phyloP scores from a whole-genome alignment of 1,140 invertebrate species.

The Rhopalosiphum maidis region DNA sequence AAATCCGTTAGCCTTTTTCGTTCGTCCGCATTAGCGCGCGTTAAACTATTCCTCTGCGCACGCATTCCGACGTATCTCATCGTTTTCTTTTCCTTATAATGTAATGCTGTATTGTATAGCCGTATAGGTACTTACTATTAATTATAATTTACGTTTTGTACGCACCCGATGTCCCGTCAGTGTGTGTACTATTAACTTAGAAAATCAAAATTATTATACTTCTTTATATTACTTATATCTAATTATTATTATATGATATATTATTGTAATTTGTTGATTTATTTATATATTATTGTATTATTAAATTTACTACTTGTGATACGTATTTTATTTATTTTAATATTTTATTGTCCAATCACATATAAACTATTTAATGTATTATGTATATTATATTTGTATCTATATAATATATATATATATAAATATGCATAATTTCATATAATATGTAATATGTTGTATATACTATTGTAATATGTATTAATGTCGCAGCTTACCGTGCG shows the following conservation, averaged over 20 bases:
- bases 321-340: background rate
- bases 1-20: background rate
- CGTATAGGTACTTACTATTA: background rate
- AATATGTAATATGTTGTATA: background rate
- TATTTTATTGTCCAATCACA: background rate
- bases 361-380: background rate
- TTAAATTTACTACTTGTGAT: slow-evolving; percentile 34
- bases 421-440: background rate
- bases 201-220: slow-evolving; percentile 41
- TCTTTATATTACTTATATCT: too few species aligned
- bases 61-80: background rate
- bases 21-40: background rate
- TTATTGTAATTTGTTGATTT: slow-evolving; percentile 26
- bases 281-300: slow-evolving; percentile 1
- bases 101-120: background rate
- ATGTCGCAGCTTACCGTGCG: background rate
- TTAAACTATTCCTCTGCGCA: background rate
- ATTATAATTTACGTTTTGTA: background rate
- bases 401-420: background rate
- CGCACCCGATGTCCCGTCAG: background rate
- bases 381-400: background rate
- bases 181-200: background rate
- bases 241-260: background rate
- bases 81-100: background rate
- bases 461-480: background rate